Evolutionary conservation across 2,888 invertebrate genomes (phyloP).

Genomic region (Pharmacophagus antenor): DNA sequence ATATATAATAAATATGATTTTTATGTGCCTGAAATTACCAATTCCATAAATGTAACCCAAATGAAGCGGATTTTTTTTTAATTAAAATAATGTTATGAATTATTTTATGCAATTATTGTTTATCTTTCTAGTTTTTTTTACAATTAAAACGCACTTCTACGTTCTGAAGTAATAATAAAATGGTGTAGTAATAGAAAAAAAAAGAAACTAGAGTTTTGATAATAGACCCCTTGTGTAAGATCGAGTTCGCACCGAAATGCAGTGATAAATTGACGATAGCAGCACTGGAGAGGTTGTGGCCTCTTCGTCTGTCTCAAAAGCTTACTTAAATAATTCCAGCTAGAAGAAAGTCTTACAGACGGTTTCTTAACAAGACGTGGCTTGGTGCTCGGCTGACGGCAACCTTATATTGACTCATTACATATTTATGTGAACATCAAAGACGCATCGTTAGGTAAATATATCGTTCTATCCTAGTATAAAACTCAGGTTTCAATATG

Average conservation of each 20-base stretch:
- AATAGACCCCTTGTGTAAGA: conserved; percentile 37
- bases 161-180: too few species aligned
- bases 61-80: too few species aligned
- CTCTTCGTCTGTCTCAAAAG: conserved; percentile 59
- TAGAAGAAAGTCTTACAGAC: conserved; percentile 32
- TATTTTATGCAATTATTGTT: too few species aligned
- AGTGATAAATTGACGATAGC: conserved; percentile 59
- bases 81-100: too few species aligned
- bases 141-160: too few species aligned
- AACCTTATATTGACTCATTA: conserved; percentile 31
- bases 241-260: conserved; percentile 43
- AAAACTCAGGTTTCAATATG: conserved; percentile 6
- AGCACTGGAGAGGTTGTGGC: conserved; percentile 48
- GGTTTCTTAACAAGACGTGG: conserved; percentile 31
- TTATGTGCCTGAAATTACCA: too few species aligned
- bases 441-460: conserved; percentile 28
- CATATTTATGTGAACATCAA: conserved; percentile 25
- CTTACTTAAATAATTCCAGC: conserved; percentile 57
- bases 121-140: too few species aligned
- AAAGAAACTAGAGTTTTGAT: conserved; percentile 29
- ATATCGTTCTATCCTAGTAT: conserved; percentile 1
- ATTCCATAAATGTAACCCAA: too few species aligned
- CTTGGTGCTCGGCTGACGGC: conserved; percentile 24
- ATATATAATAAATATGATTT: too few species aligned
- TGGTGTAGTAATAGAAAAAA: too few species aligned